phyloP scores from a whole-genome alignment of 2,888 invertebrate genomes.

The Heliothis peltigera region DNA sequence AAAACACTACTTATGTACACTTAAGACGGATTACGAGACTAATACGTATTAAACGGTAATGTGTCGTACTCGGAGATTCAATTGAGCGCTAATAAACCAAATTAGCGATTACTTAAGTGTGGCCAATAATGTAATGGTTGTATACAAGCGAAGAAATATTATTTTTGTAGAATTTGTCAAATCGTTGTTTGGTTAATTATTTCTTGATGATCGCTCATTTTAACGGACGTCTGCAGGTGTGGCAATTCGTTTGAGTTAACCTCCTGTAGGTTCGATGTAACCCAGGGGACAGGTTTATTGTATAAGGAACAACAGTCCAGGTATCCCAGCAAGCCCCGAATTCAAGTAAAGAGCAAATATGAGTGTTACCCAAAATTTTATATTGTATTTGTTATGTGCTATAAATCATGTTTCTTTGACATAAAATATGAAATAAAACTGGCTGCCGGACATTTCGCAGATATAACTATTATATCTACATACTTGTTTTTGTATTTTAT shows the following conservation, averaged over 20 bases:
- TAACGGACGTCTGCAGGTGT: not conserved
- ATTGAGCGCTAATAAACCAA: not conserved
- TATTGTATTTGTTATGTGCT: constrained; percentile 43
- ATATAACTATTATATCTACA: constrained; percentile 33
- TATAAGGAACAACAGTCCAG: constrained; percentile 14
- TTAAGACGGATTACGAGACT: constrained; percentile 35
- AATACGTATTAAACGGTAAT: constrained; percentile 45
- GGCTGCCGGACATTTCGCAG: constrained; percentile 30
- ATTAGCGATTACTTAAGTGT: not conserved
- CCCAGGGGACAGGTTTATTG: constrained; percentile 22
- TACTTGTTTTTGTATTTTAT: constrained; percentile 40
- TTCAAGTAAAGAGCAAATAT: constrained; percentile 43
- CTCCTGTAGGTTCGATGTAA: constrained; percentile 26
- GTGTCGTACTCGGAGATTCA: constrained; percentile 1
- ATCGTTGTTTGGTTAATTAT: not conserved
- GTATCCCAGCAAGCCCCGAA: constrained; percentile 28
- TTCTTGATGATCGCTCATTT: not conserved
- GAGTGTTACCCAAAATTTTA: constrained; percentile 39
- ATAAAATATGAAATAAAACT: constrained; percentile 55
- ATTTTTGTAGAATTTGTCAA: constrained; percentile 1
- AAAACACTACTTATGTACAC: constrained; percentile 29
- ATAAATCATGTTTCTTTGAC: constrained; percentile 48
- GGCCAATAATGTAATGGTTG: not conserved
- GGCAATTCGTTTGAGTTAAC: constrained; percentile 43
- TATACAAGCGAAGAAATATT: not conserved